Evolutionary conservation across 2,888 invertebrate species (phyloP).

Genomic region (Adela reaumurella): DNA sequence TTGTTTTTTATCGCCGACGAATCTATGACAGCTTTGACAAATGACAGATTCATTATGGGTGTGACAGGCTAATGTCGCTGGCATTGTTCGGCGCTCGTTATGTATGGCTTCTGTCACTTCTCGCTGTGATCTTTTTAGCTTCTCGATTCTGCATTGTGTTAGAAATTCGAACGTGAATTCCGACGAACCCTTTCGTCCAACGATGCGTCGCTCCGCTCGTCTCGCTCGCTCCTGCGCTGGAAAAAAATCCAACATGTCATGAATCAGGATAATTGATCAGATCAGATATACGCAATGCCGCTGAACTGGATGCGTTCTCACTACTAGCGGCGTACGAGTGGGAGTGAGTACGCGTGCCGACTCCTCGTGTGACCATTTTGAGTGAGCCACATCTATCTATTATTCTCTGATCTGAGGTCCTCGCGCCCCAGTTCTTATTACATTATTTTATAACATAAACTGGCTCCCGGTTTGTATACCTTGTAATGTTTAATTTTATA

Average conservation of each 20-base stretch:
- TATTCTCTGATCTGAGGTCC: no score
- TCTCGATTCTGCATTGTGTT: background rate
- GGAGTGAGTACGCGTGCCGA: no score
- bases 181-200: background rate
- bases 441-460: no score
- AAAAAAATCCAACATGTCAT: slow-evolving; percentile 28
- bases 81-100: slow-evolving; percentile 19
- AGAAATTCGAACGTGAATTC: background rate
- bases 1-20: slow-evolving; percentile 7
- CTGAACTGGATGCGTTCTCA: slow-evolving; percentile 42
- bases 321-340: no score
- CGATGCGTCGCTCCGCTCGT: slow-evolving; percentile 20
- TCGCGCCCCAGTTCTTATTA: slow-evolving; percentile 19
- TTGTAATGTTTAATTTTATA: background rate
- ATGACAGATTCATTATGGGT: slow-evolving; percentile 26
- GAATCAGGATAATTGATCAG: slow-evolving; percentile 44
- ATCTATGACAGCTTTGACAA: slow-evolving; percentile 21
- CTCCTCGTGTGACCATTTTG: no score
- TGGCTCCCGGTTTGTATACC: no score
- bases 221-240: slow-evolving; percentile 18
- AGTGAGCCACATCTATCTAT: no score
- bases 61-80: slow-evolving; percentile 19
- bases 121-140: background rate
- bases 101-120: background rate
- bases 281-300: slow-evolving; percentile 50